Conservation (phyloP, 30 jellyfish, hydroid and myxozoan species). For the Aurelia aurita region DNA sequence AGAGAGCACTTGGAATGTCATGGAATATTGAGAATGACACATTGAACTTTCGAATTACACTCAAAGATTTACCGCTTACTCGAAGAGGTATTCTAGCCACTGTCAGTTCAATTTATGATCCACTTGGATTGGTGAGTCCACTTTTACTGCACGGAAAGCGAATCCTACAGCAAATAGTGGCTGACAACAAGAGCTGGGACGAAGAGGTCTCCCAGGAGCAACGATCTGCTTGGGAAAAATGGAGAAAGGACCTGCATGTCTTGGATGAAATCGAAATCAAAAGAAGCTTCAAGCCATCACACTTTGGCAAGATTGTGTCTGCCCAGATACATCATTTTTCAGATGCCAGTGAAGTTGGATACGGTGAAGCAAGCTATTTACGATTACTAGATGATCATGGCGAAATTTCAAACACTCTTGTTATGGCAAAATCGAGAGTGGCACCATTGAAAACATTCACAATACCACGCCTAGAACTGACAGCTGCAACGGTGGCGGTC, state of each 20-base stretch:
- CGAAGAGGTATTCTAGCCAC: too few relatives aligned
- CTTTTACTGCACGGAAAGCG: conserved; percentile 24
- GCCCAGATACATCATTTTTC: conserved; percentile 17
- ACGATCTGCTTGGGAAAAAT: conserved; percentile 13
- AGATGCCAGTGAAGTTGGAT: not conserved
- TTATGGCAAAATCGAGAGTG: conserved; percentile 51
- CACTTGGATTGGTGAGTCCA: too few relatives aligned
- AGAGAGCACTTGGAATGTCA: conserved; percentile 42
- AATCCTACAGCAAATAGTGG: not conserved
- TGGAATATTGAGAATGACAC: conserved; percentile 24
- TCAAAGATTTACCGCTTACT: too few relatives aligned
- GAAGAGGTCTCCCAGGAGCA: conserved; percentile 10
- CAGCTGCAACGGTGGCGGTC: conserved; percentile 48
- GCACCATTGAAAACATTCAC: conserved; percentile 24
- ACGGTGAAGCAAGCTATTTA: conserved; percentile 34
- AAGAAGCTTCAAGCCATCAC: conserved; percentile 13
- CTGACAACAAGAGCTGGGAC: conserved; percentile 22
- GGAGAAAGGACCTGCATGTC: conserved; percentile 10
- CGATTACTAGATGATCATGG: conserved; percentile 22
- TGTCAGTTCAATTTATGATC: too few relatives aligned
- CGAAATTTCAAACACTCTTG: conserved; percentile 18
- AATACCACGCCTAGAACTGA: conserved; percentile 45
- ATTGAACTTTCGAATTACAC: too few relatives aligned
- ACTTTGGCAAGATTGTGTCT: conserved; percentile 7
- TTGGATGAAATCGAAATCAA: not conserved